Evolutionary conservation across 2,113 vertebrate species (phyloP), one percentile per base, ranked within the genome.

Genomic region (Hippolais icterina): DNA sequence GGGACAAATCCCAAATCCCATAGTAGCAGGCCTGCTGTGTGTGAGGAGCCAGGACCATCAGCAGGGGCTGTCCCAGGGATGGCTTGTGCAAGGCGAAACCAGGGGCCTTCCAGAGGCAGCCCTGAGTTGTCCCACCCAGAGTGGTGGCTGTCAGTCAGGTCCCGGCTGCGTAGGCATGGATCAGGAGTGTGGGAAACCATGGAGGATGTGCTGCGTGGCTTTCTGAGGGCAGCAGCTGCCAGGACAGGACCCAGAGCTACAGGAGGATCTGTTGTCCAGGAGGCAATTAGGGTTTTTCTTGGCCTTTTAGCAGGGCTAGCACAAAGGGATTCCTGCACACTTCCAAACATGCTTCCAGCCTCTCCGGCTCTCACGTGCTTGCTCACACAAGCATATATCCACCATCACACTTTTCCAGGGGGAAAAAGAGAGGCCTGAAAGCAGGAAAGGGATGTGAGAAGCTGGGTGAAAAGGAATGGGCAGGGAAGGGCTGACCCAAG

Each of bases 401-500:
- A 69, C 60, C 60, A 22, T 52, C 52, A 50, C 57, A 18, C 18
- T 80, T 75, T 59, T 78, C 71, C 61, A 44, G 85, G 64, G 75
- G 72, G 18, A 35, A 61, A 86, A 84, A 33, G 22, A 44, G 63
- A 77, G 49, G 35, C 64, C 61, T 17, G 60, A 54, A 71, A 59
- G 75, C 82, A 91, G 85, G 49, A 53, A 82, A 54, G 53, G 68
- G 71, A 92, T 18, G 14, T 21, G 61, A 56, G 89, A 60, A 93
- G 47, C 47, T 0, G 0, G 37, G 31, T 64, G 78, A 59, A 60
- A 66, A 82, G 41, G 61, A 89, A 70, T n/a, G 59, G 70, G 21
- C 69, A 47, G 70, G 84, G 82, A 94, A 89, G 83, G 87, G 89
- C 90, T 94, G 78, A 87, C 63, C 81, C 52, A 63, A 96, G 95